A percentile compares a stretch with the other conserved stretches of the same genome.
These are phyloP conservation scores for Sepiola atlantica DNA, from an alignment of 2,888 invertebrate species.

Conservation along the genomic window DNA sequence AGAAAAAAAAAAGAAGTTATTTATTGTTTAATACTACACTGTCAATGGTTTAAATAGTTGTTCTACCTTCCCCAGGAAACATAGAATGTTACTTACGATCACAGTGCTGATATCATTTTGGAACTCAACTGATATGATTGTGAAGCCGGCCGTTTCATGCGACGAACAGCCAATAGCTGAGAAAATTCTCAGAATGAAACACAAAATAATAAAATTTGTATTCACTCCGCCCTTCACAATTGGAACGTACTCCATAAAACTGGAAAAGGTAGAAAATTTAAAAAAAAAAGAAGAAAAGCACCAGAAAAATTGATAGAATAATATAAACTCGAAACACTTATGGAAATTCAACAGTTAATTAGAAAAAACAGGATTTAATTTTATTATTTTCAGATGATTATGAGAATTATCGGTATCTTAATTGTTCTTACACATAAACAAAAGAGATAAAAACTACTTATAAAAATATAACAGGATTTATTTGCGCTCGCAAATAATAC, in stretches of 20 bases:
- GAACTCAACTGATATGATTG: conserved; percentile 90
- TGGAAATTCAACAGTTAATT: no score
- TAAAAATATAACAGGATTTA: no score
- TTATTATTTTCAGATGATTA: no score
- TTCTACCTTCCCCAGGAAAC: background rate
- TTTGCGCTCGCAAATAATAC: no score
- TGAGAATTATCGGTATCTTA: no score
- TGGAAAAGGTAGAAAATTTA: conserved; percentile 47
- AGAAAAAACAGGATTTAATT: no score
- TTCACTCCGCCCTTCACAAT: conserved; percentile 73
- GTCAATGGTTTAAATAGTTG: background rate
- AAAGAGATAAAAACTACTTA: no score
- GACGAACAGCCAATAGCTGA: conserved; percentile 91
- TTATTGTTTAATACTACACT: background rate
- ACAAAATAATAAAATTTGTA: conserved; percentile 83
- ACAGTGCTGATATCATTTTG: conserved; percentile 88
- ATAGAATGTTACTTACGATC: conserved; percentile 81
- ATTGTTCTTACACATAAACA: no score
- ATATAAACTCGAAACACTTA: no score
- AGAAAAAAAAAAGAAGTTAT: no score
- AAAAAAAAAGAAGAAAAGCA: background rate
- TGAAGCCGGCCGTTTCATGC: conserved; percentile 83
- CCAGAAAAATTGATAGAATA: background rate
- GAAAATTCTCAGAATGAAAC: conserved; percentile 86
- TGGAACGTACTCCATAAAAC: conserved; percentile 67